These are phyloP conservation scores for Nysson spinosus DNA, from an alignment of 2,888 invertebrate species.

Conservation along the genomic window DNA sequence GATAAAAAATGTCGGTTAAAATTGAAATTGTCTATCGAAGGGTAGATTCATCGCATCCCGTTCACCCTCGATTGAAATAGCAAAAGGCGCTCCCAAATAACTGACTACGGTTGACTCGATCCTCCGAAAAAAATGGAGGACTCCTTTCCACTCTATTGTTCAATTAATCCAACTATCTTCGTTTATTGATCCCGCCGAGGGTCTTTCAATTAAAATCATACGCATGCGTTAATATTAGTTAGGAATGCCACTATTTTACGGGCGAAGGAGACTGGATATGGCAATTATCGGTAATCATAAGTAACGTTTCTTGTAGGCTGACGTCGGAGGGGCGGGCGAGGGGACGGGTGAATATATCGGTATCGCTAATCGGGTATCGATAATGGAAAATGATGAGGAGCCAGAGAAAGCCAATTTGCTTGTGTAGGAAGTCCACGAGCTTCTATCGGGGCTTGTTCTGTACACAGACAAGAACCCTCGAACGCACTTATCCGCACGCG, in stretches of 20 bases:
- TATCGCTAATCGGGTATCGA: not conserved
- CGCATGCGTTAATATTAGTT: conserved; percentile 30
- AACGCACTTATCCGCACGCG: conserved; percentile 15
- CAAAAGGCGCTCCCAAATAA: no score
- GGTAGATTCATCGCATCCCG: no score
- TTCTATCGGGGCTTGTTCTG: conserved; percentile 4
- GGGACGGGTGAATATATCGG: not conserved
- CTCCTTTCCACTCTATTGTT: no score
- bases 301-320: not conserved
- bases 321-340: not conserved
- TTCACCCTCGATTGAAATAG: no score
- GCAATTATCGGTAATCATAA: not conserved
- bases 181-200: conserved; percentile 20
- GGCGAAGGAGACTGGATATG: not conserved
- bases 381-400: no score
- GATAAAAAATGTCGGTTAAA: no score
- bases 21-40: no score
- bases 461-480: conserved; percentile 5
- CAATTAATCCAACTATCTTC: conserved; percentile 22
- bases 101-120: no score
- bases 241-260: not conserved
- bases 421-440: not conserved
- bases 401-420: conserved; percentile 8
- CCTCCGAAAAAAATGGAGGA: no score
- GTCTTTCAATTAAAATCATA: conserved; percentile 34